Evolutionary conservation across 2,113 vertebrate genomes (phyloP).

Genomic region (Setophaga kirtlandii): DNA sequence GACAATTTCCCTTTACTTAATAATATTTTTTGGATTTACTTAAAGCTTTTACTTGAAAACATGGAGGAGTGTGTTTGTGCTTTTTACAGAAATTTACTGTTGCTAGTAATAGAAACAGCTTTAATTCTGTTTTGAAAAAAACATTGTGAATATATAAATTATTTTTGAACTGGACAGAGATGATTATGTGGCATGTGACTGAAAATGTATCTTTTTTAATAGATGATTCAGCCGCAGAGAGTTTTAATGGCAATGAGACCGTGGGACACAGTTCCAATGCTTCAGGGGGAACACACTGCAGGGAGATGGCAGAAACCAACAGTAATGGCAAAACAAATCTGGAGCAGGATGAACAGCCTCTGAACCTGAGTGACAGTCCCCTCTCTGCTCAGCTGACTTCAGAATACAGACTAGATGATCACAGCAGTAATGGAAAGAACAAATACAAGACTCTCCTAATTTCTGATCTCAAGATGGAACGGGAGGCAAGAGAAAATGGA

Average conservation of each 20-base stretch:
- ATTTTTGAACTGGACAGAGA: slow-evolving; percentile 53
- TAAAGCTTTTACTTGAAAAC: not conserved
- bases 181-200: slow-evolving; percentile 46
- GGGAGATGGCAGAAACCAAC: slow-evolving; percentile 80
- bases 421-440: slow-evolving; percentile 81
- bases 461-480: slow-evolving; percentile 84
- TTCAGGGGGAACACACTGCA: slow-evolving; percentile 79
- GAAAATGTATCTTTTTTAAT: slow-evolving; percentile 71
- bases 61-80: not conserved
- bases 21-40: not conserved
- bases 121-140: slow-evolving; percentile 35
- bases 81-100: not conserved
- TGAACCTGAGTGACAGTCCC: slow-evolving; percentile 86
- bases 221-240: slow-evolving; percentile 87
- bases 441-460: slow-evolving; percentile 83
- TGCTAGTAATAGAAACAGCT: not conserved
- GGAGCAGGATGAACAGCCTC: slow-evolving; percentile 82
- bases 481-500: slow-evolving; percentile 83
- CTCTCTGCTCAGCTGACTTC: slow-evolving; percentile 81
- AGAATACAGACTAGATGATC: slow-evolving; percentile 82
- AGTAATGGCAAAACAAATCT: slow-evolving; percentile 78
- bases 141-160: slow-evolving; percentile 14
- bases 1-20: not conserved
- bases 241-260: slow-evolving; percentile 84
- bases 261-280: slow-evolving; percentile 77